Evolutionary conservation across 2,888 invertebrate genomes (phyloP).

Genomic region (Apotomis capreana): DNA sequence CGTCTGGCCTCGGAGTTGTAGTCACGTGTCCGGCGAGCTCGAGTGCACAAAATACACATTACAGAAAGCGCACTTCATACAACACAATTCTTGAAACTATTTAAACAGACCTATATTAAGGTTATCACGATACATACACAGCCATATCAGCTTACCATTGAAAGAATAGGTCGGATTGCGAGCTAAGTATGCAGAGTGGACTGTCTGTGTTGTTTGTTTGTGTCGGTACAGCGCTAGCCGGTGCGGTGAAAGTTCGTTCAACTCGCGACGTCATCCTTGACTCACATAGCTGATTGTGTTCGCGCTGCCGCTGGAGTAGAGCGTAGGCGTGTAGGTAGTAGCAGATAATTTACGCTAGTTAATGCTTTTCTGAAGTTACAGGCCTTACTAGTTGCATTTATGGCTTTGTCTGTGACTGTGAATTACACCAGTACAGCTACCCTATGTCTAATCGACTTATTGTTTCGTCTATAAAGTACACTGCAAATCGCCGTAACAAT

Average conservation of each 20-base stretch:
- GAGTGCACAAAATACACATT: background rate
- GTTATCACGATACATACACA: background rate
- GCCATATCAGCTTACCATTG: background rate
- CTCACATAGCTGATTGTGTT: constrained; percentile 32
- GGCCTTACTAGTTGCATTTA: constrained; percentile 1
- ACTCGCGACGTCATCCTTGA: constrained; percentile 42
- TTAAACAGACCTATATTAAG: background rate
- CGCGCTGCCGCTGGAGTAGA: constrained; percentile 13
- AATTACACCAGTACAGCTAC: too few species aligned
- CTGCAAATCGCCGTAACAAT: too few species aligned
- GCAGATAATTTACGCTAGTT: constrained; percentile 6
- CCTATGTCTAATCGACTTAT: too few species aligned
- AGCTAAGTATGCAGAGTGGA: background rate
- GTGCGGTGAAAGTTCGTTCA: constrained; percentile 52
- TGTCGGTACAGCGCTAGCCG: constrained; percentile 36
- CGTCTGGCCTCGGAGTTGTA: constrained; percentile 2
- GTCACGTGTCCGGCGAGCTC: background rate
- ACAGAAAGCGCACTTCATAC: constrained; percentile 4
- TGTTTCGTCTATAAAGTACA: too few species aligned
- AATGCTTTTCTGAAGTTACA: background rate
- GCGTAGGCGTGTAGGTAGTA: background rate
- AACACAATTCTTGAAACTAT: too few species aligned
- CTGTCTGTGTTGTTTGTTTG: constrained; percentile 11
- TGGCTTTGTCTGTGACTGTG: background rate
- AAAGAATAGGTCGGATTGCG: background rate